Evolutionary conservation across 2,888 invertebrate species (phyloP).

Genomic region (Macrosiphum euphorbiae): DNA sequence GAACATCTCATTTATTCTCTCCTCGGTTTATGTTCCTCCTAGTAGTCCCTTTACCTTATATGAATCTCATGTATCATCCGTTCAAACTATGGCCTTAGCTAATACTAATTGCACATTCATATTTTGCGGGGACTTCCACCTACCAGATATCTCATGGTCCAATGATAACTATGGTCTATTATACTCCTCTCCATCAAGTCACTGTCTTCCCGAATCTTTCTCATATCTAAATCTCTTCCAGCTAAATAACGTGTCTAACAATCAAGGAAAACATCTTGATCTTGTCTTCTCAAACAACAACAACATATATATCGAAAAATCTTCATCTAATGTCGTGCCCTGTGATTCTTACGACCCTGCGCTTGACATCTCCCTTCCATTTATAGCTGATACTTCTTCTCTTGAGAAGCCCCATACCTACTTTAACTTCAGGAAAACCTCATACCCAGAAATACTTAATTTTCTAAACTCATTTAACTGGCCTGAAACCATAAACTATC

Average conservation of each 20-base stretch:
- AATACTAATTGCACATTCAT: background rate
- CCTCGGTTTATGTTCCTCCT: background rate
- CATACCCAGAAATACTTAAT: too few species aligned
- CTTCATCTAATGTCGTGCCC: background rate
- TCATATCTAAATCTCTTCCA: background rate
- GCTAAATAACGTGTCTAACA: background rate
- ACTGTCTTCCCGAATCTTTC: constrained; percentile 3
- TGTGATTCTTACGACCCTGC: background rate
- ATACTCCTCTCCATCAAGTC: background rate
- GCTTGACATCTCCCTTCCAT: background rate
- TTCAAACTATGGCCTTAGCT: background rate
- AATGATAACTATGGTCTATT: too few species aligned
- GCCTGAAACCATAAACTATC: too few species aligned
- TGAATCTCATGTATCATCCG: background rate
- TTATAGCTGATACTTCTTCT: background rate
- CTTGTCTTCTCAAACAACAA: background rate
- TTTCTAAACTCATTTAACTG: too few species aligned
- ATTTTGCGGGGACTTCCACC: too few species aligned
- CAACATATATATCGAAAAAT: background rate
- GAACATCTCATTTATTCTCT: background rate
- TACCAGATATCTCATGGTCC: background rate
- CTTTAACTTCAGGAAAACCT: too few species aligned
- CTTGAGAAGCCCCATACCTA: too few species aligned
- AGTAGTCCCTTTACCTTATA: background rate
- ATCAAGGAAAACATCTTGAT: background rate